A percentile compares a stretch with the other conserved stretches of the same genome.
Evolutionary conservation across 2,113 vertebrate species (phyloP).

Genomic region (Zosterops borbonicus): DNA sequence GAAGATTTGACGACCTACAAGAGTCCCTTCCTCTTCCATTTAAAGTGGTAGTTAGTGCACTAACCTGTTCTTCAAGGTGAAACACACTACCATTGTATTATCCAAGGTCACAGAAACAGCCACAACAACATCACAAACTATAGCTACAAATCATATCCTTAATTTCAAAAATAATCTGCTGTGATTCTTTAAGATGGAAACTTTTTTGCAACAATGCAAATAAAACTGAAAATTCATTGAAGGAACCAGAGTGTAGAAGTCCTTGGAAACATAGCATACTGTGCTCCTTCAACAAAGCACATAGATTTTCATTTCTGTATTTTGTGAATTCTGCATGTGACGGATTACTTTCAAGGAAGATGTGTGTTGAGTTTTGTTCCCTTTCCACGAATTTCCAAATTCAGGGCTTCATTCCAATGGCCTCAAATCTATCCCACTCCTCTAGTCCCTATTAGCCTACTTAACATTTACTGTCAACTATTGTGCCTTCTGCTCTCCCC

Average conservation of each 20-base stretch:
- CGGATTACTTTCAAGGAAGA: not conserved
- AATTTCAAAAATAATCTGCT: not conserved
- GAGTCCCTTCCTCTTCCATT: not conserved
- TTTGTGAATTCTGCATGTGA: not conserved
- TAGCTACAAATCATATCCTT: not conserved
- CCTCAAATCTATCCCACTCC: not conserved
- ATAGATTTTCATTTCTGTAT: not conserved
- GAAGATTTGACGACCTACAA: not conserved
- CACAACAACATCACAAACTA: not conserved
- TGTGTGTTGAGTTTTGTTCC: rapidly evolving
- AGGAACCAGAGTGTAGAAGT: not conserved
- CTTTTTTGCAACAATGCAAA: not conserved
- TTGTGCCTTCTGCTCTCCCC: not conserved
- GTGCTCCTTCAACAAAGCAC: not conserved
- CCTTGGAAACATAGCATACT: not conserved
- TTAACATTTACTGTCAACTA: not conserved
- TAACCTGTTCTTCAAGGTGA: not conserved
- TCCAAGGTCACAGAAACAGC: not conserved
- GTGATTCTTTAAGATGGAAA: not conserved
- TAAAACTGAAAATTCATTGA: not conserved
- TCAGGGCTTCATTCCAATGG: not conserved
- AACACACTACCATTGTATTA: not conserved
- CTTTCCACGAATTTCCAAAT: not conserved
- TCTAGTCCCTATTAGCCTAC: not conserved
- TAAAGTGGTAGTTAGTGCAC: not conserved